Evolutionary conservation across 1,140 invertebrate species (phyloP), one percentile per base, ranked within the genome.

Genomic region (Chironomus striatipennis): DNA sequence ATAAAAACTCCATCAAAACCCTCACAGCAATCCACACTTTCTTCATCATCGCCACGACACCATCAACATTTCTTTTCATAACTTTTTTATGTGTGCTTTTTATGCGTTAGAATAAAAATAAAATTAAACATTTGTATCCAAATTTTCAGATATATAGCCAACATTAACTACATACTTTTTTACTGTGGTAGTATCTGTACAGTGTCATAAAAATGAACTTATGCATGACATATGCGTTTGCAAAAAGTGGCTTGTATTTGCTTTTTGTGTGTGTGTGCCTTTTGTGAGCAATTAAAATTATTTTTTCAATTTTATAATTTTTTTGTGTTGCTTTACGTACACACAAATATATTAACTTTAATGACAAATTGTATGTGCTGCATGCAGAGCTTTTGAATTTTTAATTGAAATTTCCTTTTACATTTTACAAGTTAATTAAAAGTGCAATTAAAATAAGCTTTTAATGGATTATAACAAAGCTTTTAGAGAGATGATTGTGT

Each of bases 51-150:
- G 1, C 5, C 24, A 5, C 24, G 24, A 5, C 24, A 34, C 2
- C 24, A 34, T 34, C 5, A 1, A 34, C 24, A n/a, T 34, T 34
- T 5, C 24, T 5, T 0, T 15, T 57, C 47, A 57, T n/a, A 57
- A 57, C 9, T 47, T 47, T 47, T 57, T 57, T 57, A n/a, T 15
- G 12, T 57, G 12, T 15, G 12, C n/a, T 15, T 57, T n/a, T 34
- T 34, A 34, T 34, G 24, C 24, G 24, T n/a, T 7, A 15, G 15
- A 57, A 57, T 57, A n/a, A 5, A 57, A 57, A 57, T 57, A 57
- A 57, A 57, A n/a, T 57, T 57, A 57, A 57, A 57, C 47, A 57
- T 57, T 57, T 57, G 47, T 57, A n/a, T n/a, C 47, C 12, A 34
- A 34, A 57, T 57, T 57, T 7, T 57, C 47, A 57, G n/a, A 57